These are phyloP conservation scores for Lemur catta DNA, from an alignment of 2,797 vertebrate genomes.

Conservation along the genomic window DNA sequence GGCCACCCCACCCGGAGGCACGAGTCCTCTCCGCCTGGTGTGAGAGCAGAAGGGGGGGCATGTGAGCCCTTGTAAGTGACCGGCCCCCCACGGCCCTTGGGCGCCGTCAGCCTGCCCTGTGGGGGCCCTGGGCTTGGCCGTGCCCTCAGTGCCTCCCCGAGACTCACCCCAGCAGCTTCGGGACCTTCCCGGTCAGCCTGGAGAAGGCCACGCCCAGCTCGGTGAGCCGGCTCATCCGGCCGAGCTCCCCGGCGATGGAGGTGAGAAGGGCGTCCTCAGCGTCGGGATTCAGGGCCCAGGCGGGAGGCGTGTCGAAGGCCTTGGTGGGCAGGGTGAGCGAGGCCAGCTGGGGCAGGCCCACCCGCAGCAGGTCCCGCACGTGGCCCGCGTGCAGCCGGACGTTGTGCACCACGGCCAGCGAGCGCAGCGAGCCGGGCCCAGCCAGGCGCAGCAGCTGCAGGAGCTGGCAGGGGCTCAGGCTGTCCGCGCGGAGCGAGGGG, in stretches of 20 bases:
- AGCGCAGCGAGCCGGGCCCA: constrained; percentile 84
- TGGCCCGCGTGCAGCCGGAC: constrained; percentile 92
- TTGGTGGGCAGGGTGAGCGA: constrained; percentile 93
- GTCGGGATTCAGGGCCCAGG: constrained; percentile 42
- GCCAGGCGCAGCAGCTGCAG: constrained; percentile 91
- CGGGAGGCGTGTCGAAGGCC: constrained; percentile 88
- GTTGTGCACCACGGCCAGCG: constrained; percentile 95
- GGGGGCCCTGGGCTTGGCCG: not conserved
- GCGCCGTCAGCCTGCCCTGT: too few relatives aligned
- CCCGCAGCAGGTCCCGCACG: constrained; percentile 90
- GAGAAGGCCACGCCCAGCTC: constrained; percentile 94
- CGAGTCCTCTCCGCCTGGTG: not conserved
- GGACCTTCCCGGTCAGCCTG: constrained; percentile 91
- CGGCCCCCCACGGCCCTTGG: not conserved
- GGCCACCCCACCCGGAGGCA: too few relatives aligned
- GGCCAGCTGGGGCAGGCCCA: constrained; percentile 87
- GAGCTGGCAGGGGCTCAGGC: constrained; percentile 89
- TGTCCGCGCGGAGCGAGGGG: constrained; percentile 90
- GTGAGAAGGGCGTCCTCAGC: constrained; percentile 83
- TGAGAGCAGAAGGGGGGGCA: too few relatives aligned
- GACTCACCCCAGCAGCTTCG: constrained; percentile 90
- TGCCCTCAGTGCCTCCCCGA: not conserved
- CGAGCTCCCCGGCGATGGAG: constrained; percentile 88
- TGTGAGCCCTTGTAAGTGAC: not conserved
- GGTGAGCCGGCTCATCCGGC: constrained; percentile 85